A percentile compares a stretch with the other conserved stretches of the same genome.
These are phyloP conservation scores for Epistrophe eligans DNA, from an alignment of 2,888 invertebrate species.

Conservation along the genomic window DNA sequence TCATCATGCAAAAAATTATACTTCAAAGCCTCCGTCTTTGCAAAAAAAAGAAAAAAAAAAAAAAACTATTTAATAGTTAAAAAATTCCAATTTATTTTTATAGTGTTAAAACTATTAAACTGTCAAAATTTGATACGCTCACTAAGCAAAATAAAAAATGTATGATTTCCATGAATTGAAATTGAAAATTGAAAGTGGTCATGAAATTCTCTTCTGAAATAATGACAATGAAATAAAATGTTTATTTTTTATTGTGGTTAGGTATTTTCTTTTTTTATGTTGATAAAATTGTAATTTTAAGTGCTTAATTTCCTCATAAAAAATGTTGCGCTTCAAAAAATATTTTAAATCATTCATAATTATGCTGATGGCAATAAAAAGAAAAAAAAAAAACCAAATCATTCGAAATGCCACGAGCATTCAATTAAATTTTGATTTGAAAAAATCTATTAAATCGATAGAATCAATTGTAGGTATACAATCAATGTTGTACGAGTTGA, in stretches of 20 bases:
- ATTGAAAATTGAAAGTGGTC: slow-evolving; percentile 9
- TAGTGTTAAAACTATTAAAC: slow-evolving; percentile 3
- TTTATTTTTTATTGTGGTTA: background rate
- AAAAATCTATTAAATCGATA: no score
- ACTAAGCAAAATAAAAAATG: background rate
- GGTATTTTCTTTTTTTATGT: background rate
- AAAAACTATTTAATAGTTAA: background rate
- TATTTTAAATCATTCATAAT: background rate
- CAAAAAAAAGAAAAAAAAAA: background rate
- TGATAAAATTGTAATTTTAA: background rate
- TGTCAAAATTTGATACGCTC: slow-evolving; percentile 7
- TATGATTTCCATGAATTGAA: background rate
- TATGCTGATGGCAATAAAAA: background rate
- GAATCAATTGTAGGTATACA: no score
- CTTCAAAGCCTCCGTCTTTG: background rate
- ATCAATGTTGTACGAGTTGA: no score
- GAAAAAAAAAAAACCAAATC: background rate
- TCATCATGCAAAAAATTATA: background rate
- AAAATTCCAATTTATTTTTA: background rate
- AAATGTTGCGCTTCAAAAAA: slow-evolving; percentile 3
- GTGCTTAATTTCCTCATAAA: slow-evolving; percentile 12
- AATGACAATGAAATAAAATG: slow-evolving; percentile 12
- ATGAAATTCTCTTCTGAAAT: background rate
- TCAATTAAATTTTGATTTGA: no score
- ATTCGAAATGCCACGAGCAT: background rate